Evolutionary conservation across 1,140 invertebrate genomes (phyloP), one percentile per base, ranked within the genome.

Genomic region (Procambarus virginalis): DNA sequence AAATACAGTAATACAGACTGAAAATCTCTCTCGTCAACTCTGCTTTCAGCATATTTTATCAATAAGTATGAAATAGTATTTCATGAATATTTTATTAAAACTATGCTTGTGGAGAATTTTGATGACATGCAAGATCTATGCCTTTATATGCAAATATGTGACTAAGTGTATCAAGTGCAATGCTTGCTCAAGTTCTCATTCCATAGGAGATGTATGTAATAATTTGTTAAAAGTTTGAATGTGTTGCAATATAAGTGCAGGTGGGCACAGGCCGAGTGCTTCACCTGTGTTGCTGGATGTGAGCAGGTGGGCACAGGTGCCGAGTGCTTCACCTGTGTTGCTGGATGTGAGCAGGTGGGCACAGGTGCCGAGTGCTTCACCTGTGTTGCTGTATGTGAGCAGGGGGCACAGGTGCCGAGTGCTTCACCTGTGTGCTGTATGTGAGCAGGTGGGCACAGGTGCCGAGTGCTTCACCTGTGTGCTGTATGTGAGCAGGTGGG

Each of bases 171-270:
- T 73, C 45, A 87, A 84, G 87, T 89, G 87, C 87, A 89, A 84
- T 84, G 81, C 51, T 89, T 89, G 87, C 87, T 89, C 87, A 89
- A 89, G 55, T 83, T 76, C 75, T 88, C 80, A 89, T 89, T 83
- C 87, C 87, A 84, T 89, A 75, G 81, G 73, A 86, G 77, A 60
- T 86, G 85, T 86, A 79, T 78, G 76, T 78, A 78, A 49, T 49
- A 10, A 78, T 83, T 46, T 83, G 46, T 17, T 68, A 64, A 17
- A 78, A 14, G 22, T 78, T 49, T 68, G 45, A 46, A 83, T 68
- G 17, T 83, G 81, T 83, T 68, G 55, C 55, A 68, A 83, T 83
- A 83, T 83, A 55, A 75, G 10, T 75, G 17, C 55, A 34, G 48
- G n/a, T n/a, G n/a, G n/a, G n/a, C n/a, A n/a, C n/a, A n/a, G n/a